phyloP scores from a whole-genome alignment of 2,888 invertebrate species.

The Siphlonurus alternatus region DNA sequence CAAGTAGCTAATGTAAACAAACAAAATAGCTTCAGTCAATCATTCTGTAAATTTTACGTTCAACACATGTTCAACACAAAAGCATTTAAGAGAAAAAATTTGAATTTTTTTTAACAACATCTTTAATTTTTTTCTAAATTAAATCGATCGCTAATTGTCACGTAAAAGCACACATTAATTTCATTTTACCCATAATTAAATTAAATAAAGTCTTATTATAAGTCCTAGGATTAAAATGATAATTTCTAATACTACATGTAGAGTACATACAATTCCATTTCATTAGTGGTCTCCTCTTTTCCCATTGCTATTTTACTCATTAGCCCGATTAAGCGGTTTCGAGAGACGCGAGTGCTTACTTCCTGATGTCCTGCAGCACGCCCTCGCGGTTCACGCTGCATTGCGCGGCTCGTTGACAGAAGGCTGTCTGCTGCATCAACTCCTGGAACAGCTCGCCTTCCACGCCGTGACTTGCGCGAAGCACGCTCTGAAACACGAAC shows the following conservation, averaged over 20 bases:
- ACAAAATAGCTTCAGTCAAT: not conserved
- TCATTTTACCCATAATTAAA: too few relatives aligned
- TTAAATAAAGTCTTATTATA: too few relatives aligned
- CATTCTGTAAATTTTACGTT: constrained; percentile 2
- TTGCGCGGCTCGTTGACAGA: constrained; percentile 51
- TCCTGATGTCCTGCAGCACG: constrained; percentile 46
- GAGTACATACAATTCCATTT: too few relatives aligned
- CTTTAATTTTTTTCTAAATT: not conserved
- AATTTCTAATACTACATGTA: too few relatives aligned
- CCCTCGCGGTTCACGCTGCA: constrained; percentile 52
- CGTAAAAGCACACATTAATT: too few relatives aligned
- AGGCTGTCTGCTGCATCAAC: constrained; percentile 49
- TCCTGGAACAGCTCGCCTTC: constrained; percentile 43
- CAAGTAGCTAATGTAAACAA: constrained; percentile 41
- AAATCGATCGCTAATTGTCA: too few relatives aligned
- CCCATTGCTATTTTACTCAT: too few relatives aligned
- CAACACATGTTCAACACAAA: not conserved
- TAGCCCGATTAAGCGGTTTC: constrained; percentile 5
- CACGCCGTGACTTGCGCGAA: constrained; percentile 43
- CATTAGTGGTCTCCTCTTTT: too few relatives aligned
- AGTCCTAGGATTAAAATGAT: too few relatives aligned
- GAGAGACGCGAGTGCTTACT: constrained; percentile 41
- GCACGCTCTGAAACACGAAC: constrained; percentile 21
- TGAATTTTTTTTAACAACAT: not conserved
- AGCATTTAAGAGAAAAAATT: not conserved